A percentile compares a stretch with the other conserved stretches of the same genome.
These are phyloP conservation scores for Threskiornis aethiopicus DNA, from an alignment of 2,797 vertebrate genomes.

Conservation along the genomic window DNA sequence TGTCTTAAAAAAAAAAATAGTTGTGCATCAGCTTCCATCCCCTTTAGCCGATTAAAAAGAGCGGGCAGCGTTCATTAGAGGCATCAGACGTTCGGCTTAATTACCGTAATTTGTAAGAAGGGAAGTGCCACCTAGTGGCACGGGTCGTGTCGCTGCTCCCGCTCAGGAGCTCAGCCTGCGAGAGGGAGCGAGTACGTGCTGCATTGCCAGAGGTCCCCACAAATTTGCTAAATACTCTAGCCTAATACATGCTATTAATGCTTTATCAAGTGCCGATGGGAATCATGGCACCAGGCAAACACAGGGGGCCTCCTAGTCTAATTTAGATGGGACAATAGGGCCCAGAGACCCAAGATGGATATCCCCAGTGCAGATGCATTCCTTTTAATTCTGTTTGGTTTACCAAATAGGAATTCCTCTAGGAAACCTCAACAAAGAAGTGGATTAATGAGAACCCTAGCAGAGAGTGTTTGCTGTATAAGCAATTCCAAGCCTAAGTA, in stretches of 20 bases:
- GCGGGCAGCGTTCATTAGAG: background rate
- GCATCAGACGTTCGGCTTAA: background rate
- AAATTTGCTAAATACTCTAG: background rate
- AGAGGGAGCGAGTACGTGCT: background rate
- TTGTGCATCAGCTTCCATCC: background rate
- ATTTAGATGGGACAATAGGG: conserved; percentile 6
- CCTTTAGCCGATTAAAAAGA: background rate
- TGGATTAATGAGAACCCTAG: conserved; percentile 60
- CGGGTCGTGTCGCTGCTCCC: too few relatives aligned
- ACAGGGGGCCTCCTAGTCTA: background rate
- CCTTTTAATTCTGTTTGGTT: conserved; percentile 62
- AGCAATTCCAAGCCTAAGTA: conserved; percentile 51
- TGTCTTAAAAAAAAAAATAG: background rate
- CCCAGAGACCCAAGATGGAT: conserved; percentile 25
- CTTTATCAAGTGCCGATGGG: background rate
- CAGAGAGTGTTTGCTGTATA: conserved; percentile 56
- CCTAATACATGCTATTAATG: background rate
- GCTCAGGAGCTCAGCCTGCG: background rate
- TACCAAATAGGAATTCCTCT: conserved; percentile 57
- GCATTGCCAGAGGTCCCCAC: background rate
- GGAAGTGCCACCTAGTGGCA: conserved; percentile 59
- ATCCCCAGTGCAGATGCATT: conserved; percentile 12
- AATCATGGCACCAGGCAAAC: background rate
- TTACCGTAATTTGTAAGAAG: conserved; percentile 33
- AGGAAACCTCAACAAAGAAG: conserved; percentile 61